phyloP scores from a whole-genome alignment of 2,797 vertebrate species.

The Pterois miles region DNA sequence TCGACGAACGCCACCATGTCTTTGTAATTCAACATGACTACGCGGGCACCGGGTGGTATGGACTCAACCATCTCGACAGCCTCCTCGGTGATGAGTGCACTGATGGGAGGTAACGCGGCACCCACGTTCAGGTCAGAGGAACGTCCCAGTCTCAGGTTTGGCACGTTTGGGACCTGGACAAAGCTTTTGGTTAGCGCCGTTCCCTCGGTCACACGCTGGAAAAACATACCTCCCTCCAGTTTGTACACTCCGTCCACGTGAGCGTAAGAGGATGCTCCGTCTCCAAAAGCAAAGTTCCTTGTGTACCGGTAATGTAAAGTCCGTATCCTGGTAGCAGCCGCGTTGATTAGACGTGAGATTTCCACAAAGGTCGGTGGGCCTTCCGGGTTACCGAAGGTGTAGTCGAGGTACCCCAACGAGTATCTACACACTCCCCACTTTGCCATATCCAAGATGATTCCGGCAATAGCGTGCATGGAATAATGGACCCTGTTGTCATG shows the following conservation, averaged over 20 bases:
- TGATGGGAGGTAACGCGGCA: not conserved
- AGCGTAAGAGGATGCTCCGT: not conserved
- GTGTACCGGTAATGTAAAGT: constrained; percentile 1
- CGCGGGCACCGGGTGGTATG: not conserved
- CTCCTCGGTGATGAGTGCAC: not conserved
- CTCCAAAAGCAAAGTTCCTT: not conserved
- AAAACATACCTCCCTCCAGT: not conserved
- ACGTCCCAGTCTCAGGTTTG: not conserved
- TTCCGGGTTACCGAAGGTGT: not conserved
- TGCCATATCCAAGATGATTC: not conserved
- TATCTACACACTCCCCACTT: constrained; percentile 12
- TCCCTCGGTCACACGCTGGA: not conserved
- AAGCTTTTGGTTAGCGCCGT: not conserved
- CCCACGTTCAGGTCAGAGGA: not conserved
- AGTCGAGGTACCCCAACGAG: constrained; percentile 8
- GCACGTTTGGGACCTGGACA: not conserved
- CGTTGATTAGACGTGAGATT: not conserved
- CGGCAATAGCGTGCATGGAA: not conserved
- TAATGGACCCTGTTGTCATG: not conserved
- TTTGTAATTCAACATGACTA: not conserved
- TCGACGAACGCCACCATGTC: not conserved
- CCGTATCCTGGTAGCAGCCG: rapidly evolving
- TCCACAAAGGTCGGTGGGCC: not conserved
- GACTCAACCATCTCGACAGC: rapidly evolving
- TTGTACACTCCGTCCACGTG: not conserved